A percentile compares a stretch with the other conserved stretches of the same genome.
phyloP scores from a whole-genome alignment of 2,888 invertebrate species.

The Epiblema foenella region DNA sequence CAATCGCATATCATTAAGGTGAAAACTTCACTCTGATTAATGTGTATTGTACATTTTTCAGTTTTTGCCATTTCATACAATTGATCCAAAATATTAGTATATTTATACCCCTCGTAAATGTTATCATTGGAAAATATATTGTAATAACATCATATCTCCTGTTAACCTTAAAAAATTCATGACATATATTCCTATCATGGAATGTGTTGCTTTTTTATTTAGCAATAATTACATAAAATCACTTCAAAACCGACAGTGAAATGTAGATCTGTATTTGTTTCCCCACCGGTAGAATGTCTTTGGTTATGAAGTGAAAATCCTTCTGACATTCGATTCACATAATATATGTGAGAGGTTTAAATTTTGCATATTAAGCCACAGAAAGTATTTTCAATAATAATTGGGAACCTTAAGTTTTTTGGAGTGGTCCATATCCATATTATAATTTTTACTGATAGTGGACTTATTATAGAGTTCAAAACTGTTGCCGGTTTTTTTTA shows the following conservation, averaged over 20 bases:
- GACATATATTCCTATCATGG: neutral
- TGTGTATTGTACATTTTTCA: constrained; percentile 57
- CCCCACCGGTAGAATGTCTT: no score
- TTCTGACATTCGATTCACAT: no score
- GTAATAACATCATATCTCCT: neutral
- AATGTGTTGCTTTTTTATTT: neutral
- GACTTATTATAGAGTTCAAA: no score
- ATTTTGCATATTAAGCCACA: no score
- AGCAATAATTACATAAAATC: neutral
- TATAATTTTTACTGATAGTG: no score
- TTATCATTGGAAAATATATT: neutral
- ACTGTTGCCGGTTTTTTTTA: no score
- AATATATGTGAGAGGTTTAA: no score
- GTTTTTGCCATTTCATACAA: constrained; percentile 81
- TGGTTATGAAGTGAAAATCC: no score
- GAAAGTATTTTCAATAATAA: no score
- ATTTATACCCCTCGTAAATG: neutral
- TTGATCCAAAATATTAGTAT: neutral
- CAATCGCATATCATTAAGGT: constrained; percentile 71
- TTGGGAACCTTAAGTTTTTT: no score
- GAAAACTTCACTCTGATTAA: constrained; percentile 73
- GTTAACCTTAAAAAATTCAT: no score
- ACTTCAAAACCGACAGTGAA: neutral
- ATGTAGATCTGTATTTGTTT: neutral
- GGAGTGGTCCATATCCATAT: no score